Evolutionary conservation across 1,140 invertebrate genomes (phyloP).

Genomic region (Drosophila tropicalis): DNA sequence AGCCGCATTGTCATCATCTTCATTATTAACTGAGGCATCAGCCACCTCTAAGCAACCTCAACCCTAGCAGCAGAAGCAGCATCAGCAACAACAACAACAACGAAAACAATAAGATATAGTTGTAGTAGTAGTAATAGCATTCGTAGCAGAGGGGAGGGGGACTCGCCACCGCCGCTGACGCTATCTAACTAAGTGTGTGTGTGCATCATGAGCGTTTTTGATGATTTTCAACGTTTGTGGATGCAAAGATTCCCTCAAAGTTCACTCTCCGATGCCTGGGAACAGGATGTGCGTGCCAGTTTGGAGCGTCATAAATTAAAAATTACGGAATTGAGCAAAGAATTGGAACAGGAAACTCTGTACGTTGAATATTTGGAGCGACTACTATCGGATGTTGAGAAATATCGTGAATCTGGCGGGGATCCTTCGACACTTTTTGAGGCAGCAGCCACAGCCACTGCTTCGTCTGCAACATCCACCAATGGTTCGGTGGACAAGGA

Average conservation of each 20-base stretch:
- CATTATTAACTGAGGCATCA: constrained; percentile 2
- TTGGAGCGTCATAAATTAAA: constrained; percentile 93
- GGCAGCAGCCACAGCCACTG: constrained; percentile 56
- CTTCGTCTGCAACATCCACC: constrained; percentile 23
- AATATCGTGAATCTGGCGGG: constrained; percentile 86
- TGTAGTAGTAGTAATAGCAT: constrained; percentile 4
- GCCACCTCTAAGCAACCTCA: constrained; percentile 14
- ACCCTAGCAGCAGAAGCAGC: constrained; percentile 12
- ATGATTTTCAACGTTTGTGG: constrained; percentile 95
- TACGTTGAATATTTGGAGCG: constrained; percentile 95
- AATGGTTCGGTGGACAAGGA: constrained; percentile 65
- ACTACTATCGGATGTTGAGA: constrained; percentile 91
- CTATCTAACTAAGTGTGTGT: not conserved
- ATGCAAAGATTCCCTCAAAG: constrained; percentile 93
- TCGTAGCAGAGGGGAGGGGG: constrained; percentile 15
- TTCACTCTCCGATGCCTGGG: constrained; percentile 94
- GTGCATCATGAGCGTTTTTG: constrained; percentile 91
- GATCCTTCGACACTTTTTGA: constrained; percentile 81
- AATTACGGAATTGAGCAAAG: constrained; percentile 90
- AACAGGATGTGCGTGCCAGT: constrained; percentile 94
- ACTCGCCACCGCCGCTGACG: not conserved
- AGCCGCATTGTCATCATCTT: constrained; percentile 19
- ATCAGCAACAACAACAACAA: constrained; percentile 19
- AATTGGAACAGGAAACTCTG: constrained; percentile 94
- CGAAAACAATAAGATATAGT: constrained; percentile 16